Conservation (phyloP, 2,797 vertebrate species). For the Xiphophorus birchmanni region DNA sequence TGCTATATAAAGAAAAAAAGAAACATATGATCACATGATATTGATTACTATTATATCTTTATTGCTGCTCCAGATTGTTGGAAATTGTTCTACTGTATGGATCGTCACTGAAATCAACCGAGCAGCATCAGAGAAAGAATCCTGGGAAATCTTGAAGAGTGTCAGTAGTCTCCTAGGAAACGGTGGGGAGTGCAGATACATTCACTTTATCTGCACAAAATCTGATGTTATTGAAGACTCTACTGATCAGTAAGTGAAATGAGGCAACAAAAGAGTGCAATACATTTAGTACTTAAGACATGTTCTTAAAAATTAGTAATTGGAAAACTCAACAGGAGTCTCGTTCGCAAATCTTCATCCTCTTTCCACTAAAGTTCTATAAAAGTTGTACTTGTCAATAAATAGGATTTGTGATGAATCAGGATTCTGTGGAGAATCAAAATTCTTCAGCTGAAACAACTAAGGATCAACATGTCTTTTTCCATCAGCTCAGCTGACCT, state of each 20-base stretch:
- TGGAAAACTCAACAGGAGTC: not conserved
- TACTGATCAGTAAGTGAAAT: slow-evolving; percentile 19
- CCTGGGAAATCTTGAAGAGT: slow-evolving; percentile 53
- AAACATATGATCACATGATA: not conserved
- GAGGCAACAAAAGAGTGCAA: not conserved
- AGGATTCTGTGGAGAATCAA: too few species aligned
- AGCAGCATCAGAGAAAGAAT: slow-evolving; percentile 29
- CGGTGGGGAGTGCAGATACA: slow-evolving; percentile 46
- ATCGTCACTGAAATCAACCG: slow-evolving; percentile 46
- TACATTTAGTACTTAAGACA: not conserved
- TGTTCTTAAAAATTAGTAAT: not conserved
- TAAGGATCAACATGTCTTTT: not conserved
- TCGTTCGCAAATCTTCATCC: not conserved
- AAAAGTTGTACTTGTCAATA: not conserved
- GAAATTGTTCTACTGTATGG: slow-evolving; percentile 57
- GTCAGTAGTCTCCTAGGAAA: slow-evolving; percentile 41
- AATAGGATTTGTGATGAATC: not conserved
- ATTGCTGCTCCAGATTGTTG: slow-evolving; percentile 35
- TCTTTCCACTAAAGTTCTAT: not conserved
- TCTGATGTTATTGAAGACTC: not conserved
- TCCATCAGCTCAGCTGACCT: not conserved
- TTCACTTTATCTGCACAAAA: slow-evolving; percentile 64
- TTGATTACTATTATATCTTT: not conserved
- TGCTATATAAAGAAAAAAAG: not conserved
- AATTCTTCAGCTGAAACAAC: too few species aligned